Evolutionary conservation across 2,113 vertebrate genomes (phyloP).

Genomic region (Crotalus viridis): DNA sequence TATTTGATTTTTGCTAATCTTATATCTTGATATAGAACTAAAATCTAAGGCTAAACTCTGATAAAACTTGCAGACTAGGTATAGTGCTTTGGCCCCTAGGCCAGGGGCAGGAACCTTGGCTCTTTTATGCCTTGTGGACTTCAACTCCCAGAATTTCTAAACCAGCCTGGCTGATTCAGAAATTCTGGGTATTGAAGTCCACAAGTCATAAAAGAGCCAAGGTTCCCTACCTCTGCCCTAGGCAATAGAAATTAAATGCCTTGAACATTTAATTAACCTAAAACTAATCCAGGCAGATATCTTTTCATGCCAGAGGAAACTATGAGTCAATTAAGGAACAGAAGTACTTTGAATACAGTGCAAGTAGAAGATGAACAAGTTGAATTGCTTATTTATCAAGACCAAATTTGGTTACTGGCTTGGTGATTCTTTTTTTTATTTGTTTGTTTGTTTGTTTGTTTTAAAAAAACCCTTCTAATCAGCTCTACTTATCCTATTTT

Average conservation of each 20-base stretch:
- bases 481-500: not conserved
- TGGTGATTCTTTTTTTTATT: not conserved
- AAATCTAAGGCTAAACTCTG: not conserved
- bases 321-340: not conserved
- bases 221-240: not conserved
- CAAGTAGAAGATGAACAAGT: not conserved
- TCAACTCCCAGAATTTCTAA: too few species aligned
- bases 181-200: too few species aligned
- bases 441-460: not conserved
- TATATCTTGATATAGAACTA: not conserved
- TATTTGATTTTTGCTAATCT: not conserved
- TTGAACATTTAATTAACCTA: not conserved
- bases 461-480: not conserved
- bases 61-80: not conserved
- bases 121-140: too few species aligned
- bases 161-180: too few species aligned
- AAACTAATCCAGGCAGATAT: not conserved
- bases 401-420: not conserved
- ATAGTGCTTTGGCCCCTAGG: not conserved
- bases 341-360: not conserved
- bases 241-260: not conserved
- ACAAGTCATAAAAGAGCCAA: too few species aligned
- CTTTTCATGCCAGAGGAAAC: not conserved
- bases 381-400: not conserved
- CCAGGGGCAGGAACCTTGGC: too few species aligned